phyloP scores from a whole-genome alignment of 2,113 vertebrate genomes.

The Girardinichthys multiradiatus region DNA sequence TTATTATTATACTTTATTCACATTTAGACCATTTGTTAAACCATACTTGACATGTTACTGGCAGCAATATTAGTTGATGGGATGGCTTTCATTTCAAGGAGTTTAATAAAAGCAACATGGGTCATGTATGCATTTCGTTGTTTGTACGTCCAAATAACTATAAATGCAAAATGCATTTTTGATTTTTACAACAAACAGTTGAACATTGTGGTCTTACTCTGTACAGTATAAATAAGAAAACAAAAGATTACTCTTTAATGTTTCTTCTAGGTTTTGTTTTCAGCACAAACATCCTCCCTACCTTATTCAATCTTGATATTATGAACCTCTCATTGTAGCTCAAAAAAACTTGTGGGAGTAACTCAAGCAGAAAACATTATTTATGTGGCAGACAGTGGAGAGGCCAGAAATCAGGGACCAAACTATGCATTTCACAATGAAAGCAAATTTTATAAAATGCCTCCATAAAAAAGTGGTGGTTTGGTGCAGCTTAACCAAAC shows the following conservation, averaged over 20 bases:
- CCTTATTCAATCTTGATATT: background rate
- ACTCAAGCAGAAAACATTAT: too few relatives aligned
- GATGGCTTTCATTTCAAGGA: background rate
- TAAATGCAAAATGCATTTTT: background rate
- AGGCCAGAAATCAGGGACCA: background rate
- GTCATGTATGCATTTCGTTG: background rate
- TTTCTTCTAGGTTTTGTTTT: background rate
- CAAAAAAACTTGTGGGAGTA: background rate
- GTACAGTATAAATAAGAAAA: background rate
- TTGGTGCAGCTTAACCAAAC: background rate
- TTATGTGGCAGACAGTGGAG: too few relatives aligned
- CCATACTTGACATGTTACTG: background rate
- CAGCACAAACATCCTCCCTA: background rate
- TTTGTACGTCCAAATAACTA: background rate
- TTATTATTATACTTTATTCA: background rate
- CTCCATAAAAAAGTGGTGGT: background rate
- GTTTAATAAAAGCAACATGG: background rate
- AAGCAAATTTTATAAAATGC: too few relatives aligned
- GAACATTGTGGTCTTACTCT: background rate
- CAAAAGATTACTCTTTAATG: background rate
- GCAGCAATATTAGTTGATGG: background rate
- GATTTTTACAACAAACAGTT: background rate
- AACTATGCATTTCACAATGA: background rate
- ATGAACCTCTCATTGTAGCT: too few relatives aligned
- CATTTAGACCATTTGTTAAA: background rate